Conservation (phyloP, 2,113 vertebrate genomes). For the Phalacrocorax brasilianus region DNA sequence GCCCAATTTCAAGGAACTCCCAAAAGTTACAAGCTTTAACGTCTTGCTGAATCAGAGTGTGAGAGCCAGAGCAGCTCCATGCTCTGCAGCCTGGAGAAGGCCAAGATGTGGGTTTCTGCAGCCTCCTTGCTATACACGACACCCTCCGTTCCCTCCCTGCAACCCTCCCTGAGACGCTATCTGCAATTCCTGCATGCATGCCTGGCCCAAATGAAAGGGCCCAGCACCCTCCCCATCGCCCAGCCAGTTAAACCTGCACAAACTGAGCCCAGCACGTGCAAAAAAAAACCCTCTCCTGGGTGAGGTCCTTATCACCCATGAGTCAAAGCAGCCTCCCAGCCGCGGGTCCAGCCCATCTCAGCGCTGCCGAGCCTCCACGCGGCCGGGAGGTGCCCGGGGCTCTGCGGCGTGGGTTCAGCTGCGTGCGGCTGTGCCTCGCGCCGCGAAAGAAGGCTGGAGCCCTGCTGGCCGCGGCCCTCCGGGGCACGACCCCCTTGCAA, state of each 20-base stretch:
- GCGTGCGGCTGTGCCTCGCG: rapidly evolving
- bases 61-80: neutral
- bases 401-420: rapidly evolving
- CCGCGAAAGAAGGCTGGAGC: neutral
- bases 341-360: neutral
- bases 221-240: neutral
- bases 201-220: neutral
- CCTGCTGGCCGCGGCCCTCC: rapidly evolving
- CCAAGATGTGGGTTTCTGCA: neutral
- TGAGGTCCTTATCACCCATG: neutral
- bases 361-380: neutral
- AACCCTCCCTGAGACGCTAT: neutral
- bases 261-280: neutral
- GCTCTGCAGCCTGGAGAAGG: neutral
- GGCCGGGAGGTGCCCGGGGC: neutral
- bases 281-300: neutral
- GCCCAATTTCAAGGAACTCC: constrained; percentile 8
- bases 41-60: neutral
- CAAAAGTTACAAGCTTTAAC: neutral
- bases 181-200: neutral
- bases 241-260: constrained; percentile 19
- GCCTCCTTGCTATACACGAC: rapidly evolving
- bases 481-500: neutral
- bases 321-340: neutral
- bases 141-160: neutral